Percentiles rank a stretch among this genome's conserved stretches.
These are phyloP conservation scores for Tupaia chinensis DNA, from an alignment of 2,113 vertebrate species.

Conservation along the genomic window DNA sequence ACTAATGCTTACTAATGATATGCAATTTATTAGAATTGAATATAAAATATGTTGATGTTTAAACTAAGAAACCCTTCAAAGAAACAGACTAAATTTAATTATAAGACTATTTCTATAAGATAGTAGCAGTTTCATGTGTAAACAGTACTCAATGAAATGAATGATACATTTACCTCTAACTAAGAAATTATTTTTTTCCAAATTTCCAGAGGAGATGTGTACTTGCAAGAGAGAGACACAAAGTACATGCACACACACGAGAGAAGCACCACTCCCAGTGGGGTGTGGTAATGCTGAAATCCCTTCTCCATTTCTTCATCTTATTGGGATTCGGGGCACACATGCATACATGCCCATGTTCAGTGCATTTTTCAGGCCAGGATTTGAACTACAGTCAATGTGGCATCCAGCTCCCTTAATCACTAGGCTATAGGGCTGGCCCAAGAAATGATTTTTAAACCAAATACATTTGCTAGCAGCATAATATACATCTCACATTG, in stretches of 20 bases:
- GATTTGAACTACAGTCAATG: no score
- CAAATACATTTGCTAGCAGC: constrained; percentile 38
- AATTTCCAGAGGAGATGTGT: no score
- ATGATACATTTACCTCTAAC: constrained; percentile 23
- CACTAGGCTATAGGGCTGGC: no score
- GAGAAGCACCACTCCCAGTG: no score
- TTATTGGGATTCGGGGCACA: no score
- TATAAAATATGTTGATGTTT: constrained; percentile 34
- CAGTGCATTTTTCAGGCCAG: no score
- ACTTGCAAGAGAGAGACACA: no score
- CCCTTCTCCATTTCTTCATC: no score
- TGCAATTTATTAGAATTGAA: constrained; percentile 31
- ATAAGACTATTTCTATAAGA: constrained; percentile 39
- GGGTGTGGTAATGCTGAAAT: no score
- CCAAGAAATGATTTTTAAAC: constrained; percentile 42
- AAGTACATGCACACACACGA: no score
- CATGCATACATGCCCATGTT: no score
- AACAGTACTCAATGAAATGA: background rate
- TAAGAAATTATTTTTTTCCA: constrained; percentile 25
- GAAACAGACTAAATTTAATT: constrained; percentile 51
- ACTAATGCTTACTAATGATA: background rate
- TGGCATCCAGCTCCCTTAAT: no score
- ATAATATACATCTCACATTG: background rate
- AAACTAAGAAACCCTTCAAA: constrained; percentile 13
- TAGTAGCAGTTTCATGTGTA: constrained; percentile 10